phyloP scores from a whole-genome alignment of 23 tunicate genomes.

The Ascidia mentula region DNA sequence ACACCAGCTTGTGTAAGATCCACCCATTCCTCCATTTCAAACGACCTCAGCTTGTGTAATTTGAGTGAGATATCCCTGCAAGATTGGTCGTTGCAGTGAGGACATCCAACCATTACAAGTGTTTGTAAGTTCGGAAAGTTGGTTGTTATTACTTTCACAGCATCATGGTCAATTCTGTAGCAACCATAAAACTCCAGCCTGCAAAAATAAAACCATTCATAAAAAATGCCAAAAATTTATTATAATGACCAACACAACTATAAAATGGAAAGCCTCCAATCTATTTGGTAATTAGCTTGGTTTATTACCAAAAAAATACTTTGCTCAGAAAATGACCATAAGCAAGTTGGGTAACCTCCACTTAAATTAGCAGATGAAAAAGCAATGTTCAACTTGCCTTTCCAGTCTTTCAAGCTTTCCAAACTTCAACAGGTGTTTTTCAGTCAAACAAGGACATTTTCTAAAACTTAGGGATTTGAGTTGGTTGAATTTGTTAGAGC shows the following conservation, averaged over 20 bases:
- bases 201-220: neutral
- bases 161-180: constrained; percentile 52
- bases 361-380: too few species aligned
- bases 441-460: constrained; percentile 53
- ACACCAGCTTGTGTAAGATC: constrained; percentile 42
- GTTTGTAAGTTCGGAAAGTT: constrained; percentile 42
- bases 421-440: constrained; percentile 44
- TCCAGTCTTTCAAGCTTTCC: constrained; percentile 52
- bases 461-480: constrained; percentile 39
- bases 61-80: constrained; percentile 27
- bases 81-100: constrained; percentile 42
- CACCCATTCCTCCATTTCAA: constrained; percentile 87
- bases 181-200: constrained; percentile 59
- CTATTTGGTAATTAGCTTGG: too few species aligned
- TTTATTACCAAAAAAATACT: too few species aligned
- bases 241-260: too few species aligned
- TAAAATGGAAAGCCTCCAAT: too few species aligned
- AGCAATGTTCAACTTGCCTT: constrained; percentile 31
- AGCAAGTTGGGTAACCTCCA: too few species aligned
- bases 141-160: constrained; percentile 35
- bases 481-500: constrained; percentile 34
- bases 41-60: constrained; percentile 20
- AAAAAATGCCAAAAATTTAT: too few species aligned
- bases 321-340: too few species aligned
- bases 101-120: constrained; percentile 58